Base-by-base conservation (phyloP, 2,888 invertebrate genomes). In the Zele albiditarsus region DNA sequence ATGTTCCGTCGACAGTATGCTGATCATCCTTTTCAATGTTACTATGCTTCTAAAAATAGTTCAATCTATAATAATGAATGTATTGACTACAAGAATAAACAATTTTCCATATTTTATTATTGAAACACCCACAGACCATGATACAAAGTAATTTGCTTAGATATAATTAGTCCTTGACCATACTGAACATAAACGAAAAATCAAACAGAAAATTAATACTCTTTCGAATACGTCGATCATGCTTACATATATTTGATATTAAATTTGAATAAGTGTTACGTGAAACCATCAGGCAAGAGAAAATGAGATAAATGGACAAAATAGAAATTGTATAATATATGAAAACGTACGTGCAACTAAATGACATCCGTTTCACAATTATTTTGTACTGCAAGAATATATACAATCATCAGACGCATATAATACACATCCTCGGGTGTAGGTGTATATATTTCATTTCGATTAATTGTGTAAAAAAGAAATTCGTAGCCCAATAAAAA, bases 71-170 rank as follows among this genome's bases (percentile, higher is more conserved):
- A 38, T n/a, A 20, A 16, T 20, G n/a, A 10, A 20, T 63, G 1
- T 31, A 63, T 33, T 20, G n/a, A 31, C 57, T 20, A 57, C 31
- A 16, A 10, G 31, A 25, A 72, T 68, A 71, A 71, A 70, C 69
- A 74, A 74, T 69, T 77, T 66, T 77, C 65, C 62, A 75, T 62
- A 73, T 75, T 77, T 77, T 78, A 75, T 78, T 78, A 73, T 72
- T 74, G 69, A 76, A 78, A 78, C 74, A 80, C 77, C 77, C 78
- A 78, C 76, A 74, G 71, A 78, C 76, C 78, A 76, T 74, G 73
- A 74, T 63, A 73, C 68, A 78, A 78, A 77, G 58, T 74, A 67
- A 78, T 76, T 76, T 75, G 53, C 69, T 73, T 65, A 62, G 49
- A 70, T 74, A 75, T 70, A 76, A 74, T 70, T 68, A 14, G 46